These are phyloP conservation scores for Agrilus mali DNA, from an alignment of 2,888 invertebrate species.

Conservation along the genomic window DNA sequence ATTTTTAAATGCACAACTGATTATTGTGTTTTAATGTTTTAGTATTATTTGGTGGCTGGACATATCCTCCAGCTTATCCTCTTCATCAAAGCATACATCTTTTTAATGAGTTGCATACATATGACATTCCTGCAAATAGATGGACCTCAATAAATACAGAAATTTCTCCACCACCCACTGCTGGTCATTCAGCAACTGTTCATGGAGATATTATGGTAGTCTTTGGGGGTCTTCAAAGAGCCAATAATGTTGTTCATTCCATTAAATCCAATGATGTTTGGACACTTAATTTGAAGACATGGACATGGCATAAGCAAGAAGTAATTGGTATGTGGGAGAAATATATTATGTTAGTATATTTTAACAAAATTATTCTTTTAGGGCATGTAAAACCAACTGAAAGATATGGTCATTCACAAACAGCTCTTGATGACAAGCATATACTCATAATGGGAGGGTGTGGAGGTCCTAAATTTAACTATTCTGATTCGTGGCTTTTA, in stretches of 20 bases:
- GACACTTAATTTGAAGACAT: slow-evolving; percentile 68
- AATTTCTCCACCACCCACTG: slow-evolving; percentile 63
- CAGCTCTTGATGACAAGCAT: slow-evolving; percentile 63
- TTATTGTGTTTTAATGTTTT: slow-evolving; percentile 8
- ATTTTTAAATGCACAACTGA: too few relatives aligned
- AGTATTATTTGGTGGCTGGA: slow-evolving; percentile 86
- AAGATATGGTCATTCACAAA: slow-evolving; percentile 88
- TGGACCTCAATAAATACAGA: slow-evolving; percentile 58
- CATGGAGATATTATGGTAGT: slow-evolving; percentile 72
- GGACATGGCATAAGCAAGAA: slow-evolving; percentile 65
- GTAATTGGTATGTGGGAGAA: slow-evolving; percentile 29
- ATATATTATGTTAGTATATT: background rate
- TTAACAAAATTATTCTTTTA: slow-evolving; percentile 6
- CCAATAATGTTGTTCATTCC: slow-evolving; percentile 29
- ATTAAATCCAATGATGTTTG: slow-evolving; percentile 70
- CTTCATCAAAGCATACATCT: slow-evolving; percentile 74
- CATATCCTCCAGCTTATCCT: slow-evolving; percentile 79
- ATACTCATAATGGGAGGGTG: slow-evolving; percentile 77
- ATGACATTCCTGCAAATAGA: slow-evolving; percentile 65
- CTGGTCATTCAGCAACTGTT: slow-evolving; percentile 87
- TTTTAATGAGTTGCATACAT: slow-evolving; percentile 86
- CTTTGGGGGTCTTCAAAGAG: slow-evolving; percentile 41
- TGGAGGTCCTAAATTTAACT: slow-evolving; percentile 74
- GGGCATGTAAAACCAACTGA: slow-evolving; percentile 21
- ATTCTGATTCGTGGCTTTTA: slow-evolving; percentile 84